A percentile compares a stretch with the other conserved stretches of the same genome.
Conservation (phyloP, 2,797 vertebrate species). For the Tapirus indicus region DNA sequence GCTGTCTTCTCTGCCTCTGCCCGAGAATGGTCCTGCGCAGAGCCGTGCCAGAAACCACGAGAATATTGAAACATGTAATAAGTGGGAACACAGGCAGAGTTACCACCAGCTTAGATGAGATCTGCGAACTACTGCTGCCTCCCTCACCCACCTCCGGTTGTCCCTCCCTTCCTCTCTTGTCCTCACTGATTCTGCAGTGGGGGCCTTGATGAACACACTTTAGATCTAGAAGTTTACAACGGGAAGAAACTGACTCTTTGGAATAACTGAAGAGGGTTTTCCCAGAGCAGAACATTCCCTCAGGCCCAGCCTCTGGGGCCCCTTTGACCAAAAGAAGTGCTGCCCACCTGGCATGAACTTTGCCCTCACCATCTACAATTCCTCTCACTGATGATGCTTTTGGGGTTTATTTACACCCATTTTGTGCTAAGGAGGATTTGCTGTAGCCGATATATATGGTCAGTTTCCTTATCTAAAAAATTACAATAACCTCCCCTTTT, state of each 20-base stretch:
- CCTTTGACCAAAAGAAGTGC: neutral
- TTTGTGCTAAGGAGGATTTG: neutral
- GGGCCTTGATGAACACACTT: neutral
- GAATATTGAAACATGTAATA: neutral
- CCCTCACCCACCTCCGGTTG: accelerated
- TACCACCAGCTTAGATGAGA: neutral
- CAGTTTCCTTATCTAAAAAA: constrained; percentile 7
- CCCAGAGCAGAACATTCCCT: neutral
- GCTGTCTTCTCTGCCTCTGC: neutral
- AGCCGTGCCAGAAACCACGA: neutral
- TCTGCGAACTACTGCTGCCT: neutral
- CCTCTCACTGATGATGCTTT: neutral
- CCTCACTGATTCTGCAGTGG: neutral
- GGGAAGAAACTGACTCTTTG: neutral
- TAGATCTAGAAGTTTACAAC: neutral
- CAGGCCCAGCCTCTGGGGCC: neutral
- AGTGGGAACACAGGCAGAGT: too few relatives aligned
- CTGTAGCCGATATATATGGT: neutral
- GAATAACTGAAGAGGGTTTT: neutral
- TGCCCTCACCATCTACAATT: neutral
- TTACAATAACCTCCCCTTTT: neutral
- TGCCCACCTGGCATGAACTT: neutral
- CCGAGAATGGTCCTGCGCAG: neutral
- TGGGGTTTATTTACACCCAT: neutral
- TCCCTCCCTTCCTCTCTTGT: neutral